Conservation (phyloP, 1,140 invertebrate genomes). For the Streblospio benedicti region DNA sequence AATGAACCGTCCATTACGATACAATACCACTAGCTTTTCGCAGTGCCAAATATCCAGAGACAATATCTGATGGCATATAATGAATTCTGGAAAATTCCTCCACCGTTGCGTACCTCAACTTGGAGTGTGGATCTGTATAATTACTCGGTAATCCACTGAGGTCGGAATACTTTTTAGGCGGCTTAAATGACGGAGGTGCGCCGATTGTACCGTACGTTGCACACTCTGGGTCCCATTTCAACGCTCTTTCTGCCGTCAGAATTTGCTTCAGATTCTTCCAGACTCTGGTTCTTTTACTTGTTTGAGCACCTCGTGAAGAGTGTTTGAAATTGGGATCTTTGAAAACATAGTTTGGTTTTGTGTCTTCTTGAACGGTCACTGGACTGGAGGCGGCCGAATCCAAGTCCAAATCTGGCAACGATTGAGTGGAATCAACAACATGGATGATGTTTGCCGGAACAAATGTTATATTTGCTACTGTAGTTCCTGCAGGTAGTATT, state of each 20-base stretch:
- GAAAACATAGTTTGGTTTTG: too few species aligned
- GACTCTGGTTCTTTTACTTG: slow-evolving; percentile 36
- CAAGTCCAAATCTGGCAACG: too few species aligned
- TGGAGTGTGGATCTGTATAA: slow-evolving; percentile 83
- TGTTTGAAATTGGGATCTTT: too few species aligned
- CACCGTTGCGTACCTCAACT: slow-evolving; percentile 69
- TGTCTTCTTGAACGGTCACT: too few species aligned
- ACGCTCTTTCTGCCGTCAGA: slow-evolving; percentile 19
- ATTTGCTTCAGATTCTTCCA: slow-evolving; percentile 47
- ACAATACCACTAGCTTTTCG: slow-evolving; percentile 78
- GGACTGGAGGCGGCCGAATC: too few species aligned
- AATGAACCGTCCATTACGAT: too few species aligned
- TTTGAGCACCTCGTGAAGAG: slow-evolving; percentile 35
- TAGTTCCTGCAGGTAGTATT: too few species aligned
- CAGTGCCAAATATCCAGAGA: slow-evolving; percentile 74
- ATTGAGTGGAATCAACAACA: too few species aligned
- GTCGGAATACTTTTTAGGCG: slow-evolving; percentile 87
- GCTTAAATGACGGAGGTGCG: slow-evolving; percentile 80
- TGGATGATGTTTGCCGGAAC: too few species aligned
- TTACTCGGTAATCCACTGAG: slow-evolving; percentile 71
- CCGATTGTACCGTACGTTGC: slow-evolving; percentile 56
- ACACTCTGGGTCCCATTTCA: slow-evolving; percentile 14
- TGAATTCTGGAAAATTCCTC: slow-evolving; percentile 78
- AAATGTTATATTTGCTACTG: too few species aligned
- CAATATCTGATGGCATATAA: slow-evolving; percentile 79